A percentile compares a stretch with the other conserved stretches of the same genome.
Evolutionary conservation across 2,888 invertebrate species (phyloP).

Genomic region (Agriopis marginaria): DNA sequence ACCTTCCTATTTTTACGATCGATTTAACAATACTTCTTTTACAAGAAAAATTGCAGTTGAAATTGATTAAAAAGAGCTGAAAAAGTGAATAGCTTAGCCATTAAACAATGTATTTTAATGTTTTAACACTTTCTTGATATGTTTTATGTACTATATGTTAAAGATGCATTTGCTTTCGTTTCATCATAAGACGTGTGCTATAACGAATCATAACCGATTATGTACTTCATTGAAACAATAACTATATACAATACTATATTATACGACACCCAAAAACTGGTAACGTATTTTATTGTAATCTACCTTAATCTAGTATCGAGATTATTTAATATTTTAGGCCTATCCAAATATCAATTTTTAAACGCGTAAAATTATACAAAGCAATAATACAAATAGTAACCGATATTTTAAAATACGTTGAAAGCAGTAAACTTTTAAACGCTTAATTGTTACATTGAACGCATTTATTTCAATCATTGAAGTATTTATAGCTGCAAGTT

Average conservation of each 20-base stretch:
- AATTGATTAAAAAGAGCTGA: constrained; percentile 50
- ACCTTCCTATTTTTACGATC: constrained; percentile 39
- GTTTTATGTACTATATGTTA: constrained; percentile 83
- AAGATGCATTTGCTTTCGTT: constrained; percentile 67
- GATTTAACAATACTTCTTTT: constrained; percentile 42
- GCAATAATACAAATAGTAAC: constrained; percentile 46
- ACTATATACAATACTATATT: constrained; percentile 61
- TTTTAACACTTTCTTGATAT: constrained; percentile 76
- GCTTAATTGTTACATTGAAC: constrained; percentile 36
- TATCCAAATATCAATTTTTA: constrained; percentile 61
- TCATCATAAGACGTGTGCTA: constrained; percentile 72
- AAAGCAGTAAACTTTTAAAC: constrained; percentile 32
- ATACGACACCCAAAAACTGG: constrained; percentile 74
- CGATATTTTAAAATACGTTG: constrained; percentile 39
- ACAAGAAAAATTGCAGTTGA: constrained; percentile 37
- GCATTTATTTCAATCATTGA: constrained; percentile 41
- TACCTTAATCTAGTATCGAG: constrained; percentile 58
- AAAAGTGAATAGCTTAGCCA: constrained; percentile 46
- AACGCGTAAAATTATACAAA: constrained; percentile 57
- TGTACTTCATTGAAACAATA: constrained; percentile 62
- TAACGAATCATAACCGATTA: constrained; percentile 57
- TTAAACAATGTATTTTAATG: constrained; percentile 51
- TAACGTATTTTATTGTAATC: constrained; percentile 61
- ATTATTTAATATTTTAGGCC: constrained; percentile 74
- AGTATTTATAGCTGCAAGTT: constrained; percentile 36